Evolutionary conservation across 2,113 vertebrate genomes (phyloP).

Genomic region (Leptocoma aspasia): DNA sequence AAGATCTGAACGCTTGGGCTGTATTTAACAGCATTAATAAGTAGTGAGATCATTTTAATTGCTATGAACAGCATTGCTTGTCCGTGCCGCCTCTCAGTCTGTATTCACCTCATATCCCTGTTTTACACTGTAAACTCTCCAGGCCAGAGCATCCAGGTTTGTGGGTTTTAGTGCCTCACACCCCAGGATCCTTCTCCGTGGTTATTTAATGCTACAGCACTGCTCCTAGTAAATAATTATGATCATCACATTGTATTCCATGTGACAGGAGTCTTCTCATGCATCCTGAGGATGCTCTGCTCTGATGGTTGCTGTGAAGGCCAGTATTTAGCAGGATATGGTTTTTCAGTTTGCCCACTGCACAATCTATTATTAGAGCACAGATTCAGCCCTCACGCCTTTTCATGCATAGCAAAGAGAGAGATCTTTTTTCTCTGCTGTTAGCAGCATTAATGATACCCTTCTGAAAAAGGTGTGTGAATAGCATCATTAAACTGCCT

Average conservation of each 20-base stretch:
- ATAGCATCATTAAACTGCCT: neutral
- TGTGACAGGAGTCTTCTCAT: neutral
- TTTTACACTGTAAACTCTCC: neutral
- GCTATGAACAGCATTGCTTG: neutral
- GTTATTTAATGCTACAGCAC: neutral
- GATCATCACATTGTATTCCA: neutral
- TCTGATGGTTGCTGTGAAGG: neutral
- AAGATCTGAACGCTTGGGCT: neutral
- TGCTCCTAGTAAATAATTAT: neutral
- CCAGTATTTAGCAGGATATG: neutral
- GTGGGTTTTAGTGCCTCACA: neutral
- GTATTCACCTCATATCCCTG: neutral
- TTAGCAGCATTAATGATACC: constrained; percentile 21
- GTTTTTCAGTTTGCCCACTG: constrained; percentile 6
- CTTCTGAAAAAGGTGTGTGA: constrained; percentile 13
- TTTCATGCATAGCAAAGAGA: neutral
- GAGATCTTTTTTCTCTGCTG: neutral
- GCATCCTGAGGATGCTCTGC: neutral
- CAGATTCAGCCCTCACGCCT: neutral
- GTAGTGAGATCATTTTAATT: neutral
- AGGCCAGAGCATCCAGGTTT: neutral
- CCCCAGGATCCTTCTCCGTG: neutral
- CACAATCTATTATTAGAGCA: neutral
- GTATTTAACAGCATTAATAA: neutral
- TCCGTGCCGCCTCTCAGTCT: neutral